Evolutionary conservation across 1,140 invertebrate genomes (phyloP).

Genomic region (Camponotus vicinus): DNA sequence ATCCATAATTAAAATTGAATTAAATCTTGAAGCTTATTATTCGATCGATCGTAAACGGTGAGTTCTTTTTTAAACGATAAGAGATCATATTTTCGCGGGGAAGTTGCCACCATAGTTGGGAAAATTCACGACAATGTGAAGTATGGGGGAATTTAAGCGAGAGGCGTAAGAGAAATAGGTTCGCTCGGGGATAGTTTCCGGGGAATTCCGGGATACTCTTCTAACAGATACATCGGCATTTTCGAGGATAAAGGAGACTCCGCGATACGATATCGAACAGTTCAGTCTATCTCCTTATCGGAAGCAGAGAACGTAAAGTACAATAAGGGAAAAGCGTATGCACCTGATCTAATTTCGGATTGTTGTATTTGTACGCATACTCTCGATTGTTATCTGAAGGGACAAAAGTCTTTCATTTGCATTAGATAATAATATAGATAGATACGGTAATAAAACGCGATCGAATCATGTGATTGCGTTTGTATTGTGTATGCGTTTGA

Average conservation of each 20-base stretch:
- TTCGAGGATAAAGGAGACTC: constrained; percentile 40
- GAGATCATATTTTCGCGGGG: not conserved
- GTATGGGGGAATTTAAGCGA: constrained; percentile 30
- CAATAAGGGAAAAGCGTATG: not conserved
- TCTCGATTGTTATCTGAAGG: constrained; percentile 10
- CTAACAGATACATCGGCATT: constrained; percentile 37
- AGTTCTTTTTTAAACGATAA: not conserved
- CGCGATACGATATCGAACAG: constrained; percentile 51
- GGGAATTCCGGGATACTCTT: constrained; percentile 24
- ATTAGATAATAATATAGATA: constrained; percentile 1
- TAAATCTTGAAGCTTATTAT: constrained; percentile 16
- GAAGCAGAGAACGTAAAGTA: constrained; percentile 31
- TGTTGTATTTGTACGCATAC: not conserved
- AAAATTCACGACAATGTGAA: constrained; percentile 38
- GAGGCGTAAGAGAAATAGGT: constrained; percentile 33
- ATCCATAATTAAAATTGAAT: not conserved
- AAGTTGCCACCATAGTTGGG: not conserved
- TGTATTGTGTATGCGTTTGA: not conserved
- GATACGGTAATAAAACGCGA: not conserved
- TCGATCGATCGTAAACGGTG: not conserved
- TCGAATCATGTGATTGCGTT: not conserved
- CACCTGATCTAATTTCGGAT: constrained; percentile 41
- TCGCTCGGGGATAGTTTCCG: constrained; percentile 24
- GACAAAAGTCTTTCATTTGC: not conserved
- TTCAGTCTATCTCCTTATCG: constrained; percentile 51